These are phyloP conservation scores for Petrophora chlorosata DNA, from an alignment of 2,888 invertebrate species.

Conservation along the genomic window DNA sequence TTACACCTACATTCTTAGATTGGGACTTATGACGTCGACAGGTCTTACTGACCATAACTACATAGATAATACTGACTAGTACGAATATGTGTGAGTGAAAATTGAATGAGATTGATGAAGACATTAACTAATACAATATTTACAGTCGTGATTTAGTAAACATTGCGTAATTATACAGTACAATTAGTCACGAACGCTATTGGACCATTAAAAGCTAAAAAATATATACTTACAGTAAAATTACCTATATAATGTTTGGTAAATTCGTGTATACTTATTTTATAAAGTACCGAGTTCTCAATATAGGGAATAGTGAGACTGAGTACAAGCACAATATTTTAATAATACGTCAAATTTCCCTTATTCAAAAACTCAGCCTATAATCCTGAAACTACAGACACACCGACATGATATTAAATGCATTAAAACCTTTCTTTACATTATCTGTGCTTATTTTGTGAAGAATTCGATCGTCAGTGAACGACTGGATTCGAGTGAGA, in stretches of 20 bases:
- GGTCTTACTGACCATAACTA: constrained; percentile 46
- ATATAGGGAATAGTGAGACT: constrained; percentile 5
- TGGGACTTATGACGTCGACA: constrained; percentile 63
- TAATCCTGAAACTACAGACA: constrained; percentile 1
- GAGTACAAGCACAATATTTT: not conserved
- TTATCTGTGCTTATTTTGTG: not conserved
- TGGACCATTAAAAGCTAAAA: constrained; percentile 56
- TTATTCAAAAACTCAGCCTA: constrained; percentile 21
- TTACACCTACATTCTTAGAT: constrained; percentile 65
- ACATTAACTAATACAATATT: constrained; percentile 26
- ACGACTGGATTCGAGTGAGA: too few species aligned
- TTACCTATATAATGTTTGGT: constrained; percentile 29
- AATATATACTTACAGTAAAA: constrained; percentile 25
- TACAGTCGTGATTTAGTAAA: constrained; percentile 23
- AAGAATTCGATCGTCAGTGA: not conserved
- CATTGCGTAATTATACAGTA: constrained; percentile 20
- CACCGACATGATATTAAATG: not conserved
- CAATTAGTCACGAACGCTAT: constrained; percentile 28
- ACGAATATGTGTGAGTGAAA: constrained; percentile 30
- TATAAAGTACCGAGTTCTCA: constrained; percentile 27
- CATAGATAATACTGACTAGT: constrained; percentile 52
- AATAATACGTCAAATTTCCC: constrained; percentile 12
- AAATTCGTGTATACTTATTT: constrained; percentile 38
- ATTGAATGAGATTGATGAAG: constrained; percentile 34
- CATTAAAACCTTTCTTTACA: constrained; percentile 3